phyloP scores from a whole-genome alignment of 2,888 invertebrate species.

The Caenorhabditis doughertyi region DNA sequence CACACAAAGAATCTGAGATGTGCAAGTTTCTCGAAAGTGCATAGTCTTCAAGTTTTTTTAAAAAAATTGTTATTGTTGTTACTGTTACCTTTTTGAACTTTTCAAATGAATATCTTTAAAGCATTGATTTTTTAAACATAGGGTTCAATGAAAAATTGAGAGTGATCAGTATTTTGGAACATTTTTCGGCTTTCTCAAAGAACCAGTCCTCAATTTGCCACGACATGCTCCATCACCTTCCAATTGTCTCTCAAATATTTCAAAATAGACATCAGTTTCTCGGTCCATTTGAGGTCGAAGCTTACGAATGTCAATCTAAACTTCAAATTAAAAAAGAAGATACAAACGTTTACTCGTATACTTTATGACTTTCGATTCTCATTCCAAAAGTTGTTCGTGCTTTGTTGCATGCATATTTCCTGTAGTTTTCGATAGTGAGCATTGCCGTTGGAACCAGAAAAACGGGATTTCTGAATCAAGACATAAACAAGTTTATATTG shows the following conservation, averaged over 20 bases:
- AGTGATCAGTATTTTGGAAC: constrained; percentile 17
- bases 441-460: constrained; percentile 54
- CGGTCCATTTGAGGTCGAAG: constrained; percentile 36
- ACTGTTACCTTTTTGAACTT: constrained; percentile 35
- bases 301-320: constrained; percentile 59
- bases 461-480: constrained; percentile 50
- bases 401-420: constrained; percentile 54
- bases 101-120: constrained; percentile 5
- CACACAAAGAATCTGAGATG: constrained; percentile 73
- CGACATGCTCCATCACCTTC: constrained; percentile 27
- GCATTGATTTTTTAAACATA: background rate
- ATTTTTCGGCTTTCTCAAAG: constrained; percentile 34
- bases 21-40: constrained; percentile 54
- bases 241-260: constrained; percentile 57
- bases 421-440: constrained; percentile 58
- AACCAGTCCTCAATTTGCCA: constrained; percentile 32
- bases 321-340: background rate
- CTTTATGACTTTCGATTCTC: constrained; percentile 51
- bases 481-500: background rate
- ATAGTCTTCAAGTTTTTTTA: constrained; percentile 8
- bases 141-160: background rate
- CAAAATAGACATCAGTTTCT: constrained; percentile 61
- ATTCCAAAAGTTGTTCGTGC: constrained; percentile 53
- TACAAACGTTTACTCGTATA: background rate
- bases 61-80: constrained; percentile 52